Evolutionary conservation across 2,797 vertebrate species (phyloP).

Genomic region (Cossypha polioptera): DNA sequence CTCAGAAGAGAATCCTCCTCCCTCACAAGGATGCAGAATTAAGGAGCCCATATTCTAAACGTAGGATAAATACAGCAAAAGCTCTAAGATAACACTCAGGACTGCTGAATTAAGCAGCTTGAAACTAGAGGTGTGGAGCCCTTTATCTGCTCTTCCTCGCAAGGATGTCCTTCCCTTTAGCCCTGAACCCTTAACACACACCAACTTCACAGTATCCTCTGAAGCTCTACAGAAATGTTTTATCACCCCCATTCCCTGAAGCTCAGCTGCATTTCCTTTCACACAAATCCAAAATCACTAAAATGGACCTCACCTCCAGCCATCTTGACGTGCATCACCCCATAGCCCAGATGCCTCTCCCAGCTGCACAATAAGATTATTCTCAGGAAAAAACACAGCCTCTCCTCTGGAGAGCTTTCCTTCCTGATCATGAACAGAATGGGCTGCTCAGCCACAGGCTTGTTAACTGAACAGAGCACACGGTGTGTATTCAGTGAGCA

Average conservation of each 20-base stretch:
- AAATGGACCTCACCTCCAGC: not conserved
- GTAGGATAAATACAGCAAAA: not conserved
- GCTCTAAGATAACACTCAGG: not conserved
- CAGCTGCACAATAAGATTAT: not conserved
- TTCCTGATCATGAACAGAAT: not conserved
- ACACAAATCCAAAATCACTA: not conserved
- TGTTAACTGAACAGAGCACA: not conserved
- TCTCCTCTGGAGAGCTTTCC: not conserved
- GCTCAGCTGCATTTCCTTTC: not conserved
- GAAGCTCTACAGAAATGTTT: not conserved
- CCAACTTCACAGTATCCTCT: not conserved
- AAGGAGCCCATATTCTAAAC: not conserved
- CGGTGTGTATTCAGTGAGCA: not conserved
- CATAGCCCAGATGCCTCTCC: not conserved
- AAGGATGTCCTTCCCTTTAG: not conserved
- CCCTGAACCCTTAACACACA: not conserved
- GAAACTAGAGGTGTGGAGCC: not conserved
- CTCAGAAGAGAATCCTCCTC: not conserved
- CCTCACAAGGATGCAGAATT: not conserved
- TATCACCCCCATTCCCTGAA: not conserved
- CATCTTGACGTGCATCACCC: accelerated
- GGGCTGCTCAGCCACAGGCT: not conserved
- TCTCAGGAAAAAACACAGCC: not conserved
- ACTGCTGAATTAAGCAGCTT: not conserved
- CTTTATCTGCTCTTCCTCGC: not conserved